These are phyloP conservation scores for Hephaestus fuliginosus DNA, from an alignment of 2,797 vertebrate genomes.

Conservation along the genomic window DNA sequence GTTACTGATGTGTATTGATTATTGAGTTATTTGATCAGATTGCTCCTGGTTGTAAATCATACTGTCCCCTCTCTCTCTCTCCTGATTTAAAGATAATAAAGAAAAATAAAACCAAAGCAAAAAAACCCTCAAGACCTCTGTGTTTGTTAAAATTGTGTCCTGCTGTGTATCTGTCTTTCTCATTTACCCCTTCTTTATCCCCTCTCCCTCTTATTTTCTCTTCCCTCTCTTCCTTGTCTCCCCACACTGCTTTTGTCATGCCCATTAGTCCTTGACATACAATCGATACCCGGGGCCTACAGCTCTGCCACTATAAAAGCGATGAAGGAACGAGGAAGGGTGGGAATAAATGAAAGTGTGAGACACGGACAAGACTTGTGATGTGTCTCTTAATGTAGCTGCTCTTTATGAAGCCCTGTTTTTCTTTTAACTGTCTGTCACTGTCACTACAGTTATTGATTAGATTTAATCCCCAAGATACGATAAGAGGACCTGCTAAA, in stretches of 20 bases:
- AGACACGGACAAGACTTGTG: slow-evolving; percentile 39
- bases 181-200: slow-evolving; percentile 26
- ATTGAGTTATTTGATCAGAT: no score
- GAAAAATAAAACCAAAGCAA: background rate
- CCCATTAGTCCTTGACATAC: slow-evolving; percentile 65
- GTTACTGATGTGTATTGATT: no score
- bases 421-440: slow-evolving; percentile 35
- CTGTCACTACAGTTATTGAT: slow-evolving; percentile 31
- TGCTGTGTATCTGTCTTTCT: slow-evolving; percentile 21
- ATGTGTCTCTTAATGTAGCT: slow-evolving; percentile 31
- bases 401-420: slow-evolving; percentile 41
- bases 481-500: slow-evolving; percentile 25
- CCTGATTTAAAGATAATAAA: background rate
- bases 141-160: slow-evolving; percentile 28
- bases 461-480: slow-evolving; percentile 28
- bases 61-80: no score
- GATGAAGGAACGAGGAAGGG: slow-evolving; percentile 46
- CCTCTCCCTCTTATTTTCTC: slow-evolving; percentile 25
- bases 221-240: slow-evolving; percentile 37
- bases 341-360: slow-evolving; percentile 49
- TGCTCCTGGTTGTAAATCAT: no score
- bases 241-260: slow-evolving; percentile 55
- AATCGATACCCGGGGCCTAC: slow-evolving; percentile 66
- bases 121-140: background rate
- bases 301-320: slow-evolving; percentile 60